Base-by-base conservation (phyloP, 1,140 invertebrate species). In the Papilio polyxenes region DNA sequence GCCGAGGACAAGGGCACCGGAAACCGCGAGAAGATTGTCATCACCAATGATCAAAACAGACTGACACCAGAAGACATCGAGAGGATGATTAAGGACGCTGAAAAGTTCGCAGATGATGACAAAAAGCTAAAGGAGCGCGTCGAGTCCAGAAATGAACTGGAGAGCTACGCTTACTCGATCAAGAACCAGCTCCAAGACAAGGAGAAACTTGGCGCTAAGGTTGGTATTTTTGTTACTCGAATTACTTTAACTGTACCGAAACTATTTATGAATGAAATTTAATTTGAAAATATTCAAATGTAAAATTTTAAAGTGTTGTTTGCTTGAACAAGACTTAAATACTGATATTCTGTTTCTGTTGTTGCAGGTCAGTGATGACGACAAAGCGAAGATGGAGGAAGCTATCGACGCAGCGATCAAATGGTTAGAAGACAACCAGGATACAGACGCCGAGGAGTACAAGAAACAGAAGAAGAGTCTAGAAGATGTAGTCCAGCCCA, bases 1-100 rank as follows among this genome's bases (percentile, higher is more conserved):
- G 99, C 99, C 37, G 99, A 99, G 95, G 99, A 99, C 90, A 99
- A 99, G 94, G 99, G 99, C 51, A 99, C 99, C 81, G 99, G 99
- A 81, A 99, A 99, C 95, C 97, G 99, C 84, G 98, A 99, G 92
- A 99, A 99, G 95, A 99, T 99, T 89, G 98, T 99, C 77, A 99
- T 99, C 89, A 99, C 99, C 82, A 99, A 99, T 88, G 99, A 99
- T 90, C 98, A 99, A 93, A 99, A 99, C 94, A 96, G 99, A 82
- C 89, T 99, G 44, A 99, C 98, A 20, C 98, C 98, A 37, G 99
- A 99, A 90, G 99, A 99, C 88, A 99, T 99, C 88, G 99, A 99
- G 89, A 96, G 98, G 69, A 99, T 99, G 99, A 99, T 99, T 90
- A 98, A 98, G 92, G 99, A 99, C 89, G 98, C 99, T 5, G 99